A percentile compares a stretch with the other conserved stretches of the same genome.
Evolutionary conservation across 2,888 invertebrate genomes (phyloP).

Genomic region (Ochlodes sylvanus): DNA sequence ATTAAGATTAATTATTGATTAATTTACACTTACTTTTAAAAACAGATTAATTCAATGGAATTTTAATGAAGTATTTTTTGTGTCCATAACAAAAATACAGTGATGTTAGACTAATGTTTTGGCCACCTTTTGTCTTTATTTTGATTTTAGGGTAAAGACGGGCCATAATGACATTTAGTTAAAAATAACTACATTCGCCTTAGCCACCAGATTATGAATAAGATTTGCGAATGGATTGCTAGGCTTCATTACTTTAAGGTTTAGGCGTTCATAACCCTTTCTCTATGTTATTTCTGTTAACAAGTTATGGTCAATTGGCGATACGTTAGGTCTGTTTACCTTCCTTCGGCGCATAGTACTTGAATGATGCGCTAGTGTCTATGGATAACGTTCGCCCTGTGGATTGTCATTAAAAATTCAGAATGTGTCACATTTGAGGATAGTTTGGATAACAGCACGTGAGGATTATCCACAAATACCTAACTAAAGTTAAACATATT

Average conservation of each 20-base stretch:
- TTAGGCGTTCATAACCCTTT: conserved; percentile 80
- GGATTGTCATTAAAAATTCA: conserved; percentile 67
- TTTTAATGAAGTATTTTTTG: too few relatives aligned
- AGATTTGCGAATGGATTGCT: conserved; percentile 43
- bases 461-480: conserved; percentile 10
- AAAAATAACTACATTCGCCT: conserved; percentile 20
- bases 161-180: too few relatives aligned
- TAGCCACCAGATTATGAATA: conserved; percentile 55
- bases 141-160: too few relatives aligned
- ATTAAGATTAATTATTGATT: too few relatives aligned
- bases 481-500: conserved; percentile 29
- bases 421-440: conserved; percentile 42
- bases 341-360: conserved; percentile 82
- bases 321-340: conserved; percentile 71
- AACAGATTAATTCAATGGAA: too few relatives aligned
- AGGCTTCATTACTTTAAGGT: conserved; percentile 58
- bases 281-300: conserved; percentile 79
- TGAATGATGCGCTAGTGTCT: conserved; percentile 77
- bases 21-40: too few relatives aligned
- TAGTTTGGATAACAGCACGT: not conserved
- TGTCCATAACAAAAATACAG: too few relatives aligned
- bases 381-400: conserved; percentile 82
- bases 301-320: conserved; percentile 74
- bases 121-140: too few relatives aligned
- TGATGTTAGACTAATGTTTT: too few relatives aligned